Evolutionary conservation across 2,113 vertebrate genomes (phyloP).

Genomic region (Ammodytes marinus): DNA sequence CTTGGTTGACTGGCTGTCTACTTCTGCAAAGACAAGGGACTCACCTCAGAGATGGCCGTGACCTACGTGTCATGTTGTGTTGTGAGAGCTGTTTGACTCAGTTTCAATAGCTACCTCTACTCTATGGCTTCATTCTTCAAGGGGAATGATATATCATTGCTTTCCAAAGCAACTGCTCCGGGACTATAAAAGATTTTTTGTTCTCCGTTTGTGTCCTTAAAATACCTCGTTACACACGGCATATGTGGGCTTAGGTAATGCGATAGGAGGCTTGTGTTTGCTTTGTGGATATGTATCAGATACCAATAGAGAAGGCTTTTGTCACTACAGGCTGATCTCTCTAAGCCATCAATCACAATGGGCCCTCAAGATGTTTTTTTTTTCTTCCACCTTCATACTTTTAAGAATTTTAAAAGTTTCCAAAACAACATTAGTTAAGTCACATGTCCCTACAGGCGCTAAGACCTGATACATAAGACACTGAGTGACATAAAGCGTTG

Average conservation of each 20-base stretch:
- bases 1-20: not conserved
- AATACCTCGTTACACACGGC: conserved; percentile 46
- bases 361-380: conserved; percentile 53
- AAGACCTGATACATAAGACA: conserved; percentile 24
- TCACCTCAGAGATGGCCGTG: conserved; percentile 22
- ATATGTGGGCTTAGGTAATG: conserved; percentile 61
- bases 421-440: conserved; percentile 23
- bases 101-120: conserved; percentile 22
- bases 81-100: conserved; percentile 38
- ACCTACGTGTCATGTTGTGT: conserved; percentile 51
- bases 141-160: conserved; percentile 46
- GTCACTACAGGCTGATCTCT: conserved; percentile 45
- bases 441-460: conserved; percentile 44
- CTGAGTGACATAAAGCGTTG: conserved; percentile 32
- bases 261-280: conserved; percentile 53
- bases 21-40: not conserved
- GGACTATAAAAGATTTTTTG: conserved; percentile 67
- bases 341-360: conserved; percentile 48
- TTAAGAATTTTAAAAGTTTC: conserved; percentile 25
- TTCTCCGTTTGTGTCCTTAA: conserved; percentile 64
- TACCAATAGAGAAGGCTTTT: conserved; percentile 31
- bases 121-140: conserved; percentile 6
- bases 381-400: conserved; percentile 28
- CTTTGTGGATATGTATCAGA: conserved; percentile 49
- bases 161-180: conserved; percentile 51